Percentiles rank a stretch among this genome's conserved stretches.
These are phyloP conservation scores for Donacobius atricapilla DNA, from an alignment of 2,113 vertebrate genomes.

Conservation along the genomic window DNA sequence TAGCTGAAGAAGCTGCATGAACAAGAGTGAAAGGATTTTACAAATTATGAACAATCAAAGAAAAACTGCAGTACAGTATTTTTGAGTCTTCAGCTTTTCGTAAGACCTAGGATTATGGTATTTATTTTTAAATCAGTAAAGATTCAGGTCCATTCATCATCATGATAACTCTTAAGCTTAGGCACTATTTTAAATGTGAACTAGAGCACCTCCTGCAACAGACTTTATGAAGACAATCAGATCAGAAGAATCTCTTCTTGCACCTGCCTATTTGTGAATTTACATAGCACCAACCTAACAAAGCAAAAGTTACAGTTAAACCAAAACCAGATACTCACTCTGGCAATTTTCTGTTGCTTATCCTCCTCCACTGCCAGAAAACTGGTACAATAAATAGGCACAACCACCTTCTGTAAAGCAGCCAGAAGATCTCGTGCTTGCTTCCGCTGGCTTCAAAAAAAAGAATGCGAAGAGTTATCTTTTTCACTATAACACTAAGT, in stretches of 20 bases:
- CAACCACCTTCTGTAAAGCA: conserved; percentile 96
- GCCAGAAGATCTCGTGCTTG: conserved; percentile 94
- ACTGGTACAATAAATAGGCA: conserved; percentile 98
- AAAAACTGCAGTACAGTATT: neutral
- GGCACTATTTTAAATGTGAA: neutral
- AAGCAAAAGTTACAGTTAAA: neutral
- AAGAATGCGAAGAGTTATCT: neutral
- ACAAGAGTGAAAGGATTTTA: neutral
- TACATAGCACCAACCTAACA: neutral
- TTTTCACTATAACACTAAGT: neutral
- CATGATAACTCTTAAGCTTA: accelerated
- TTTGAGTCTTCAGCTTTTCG: neutral
- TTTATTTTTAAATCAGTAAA: neutral
- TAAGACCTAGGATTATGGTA: neutral
- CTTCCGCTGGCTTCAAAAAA: conserved; percentile 86
- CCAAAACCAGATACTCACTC: conserved; percentile 69
- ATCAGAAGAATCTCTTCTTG: neutral
- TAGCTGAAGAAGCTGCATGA: conserved; percentile 86
- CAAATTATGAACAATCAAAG: neutral
- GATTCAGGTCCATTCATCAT: neutral
- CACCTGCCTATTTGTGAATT: neutral
- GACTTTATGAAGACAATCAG: neutral
- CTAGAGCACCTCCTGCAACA: neutral
- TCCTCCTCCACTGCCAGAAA: conserved; percentile 96
- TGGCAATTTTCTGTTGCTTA: conserved; percentile 96